Base-by-base conservation (phyloP, 2,797 vertebrate genomes). In the Falco naumanni region DNA sequence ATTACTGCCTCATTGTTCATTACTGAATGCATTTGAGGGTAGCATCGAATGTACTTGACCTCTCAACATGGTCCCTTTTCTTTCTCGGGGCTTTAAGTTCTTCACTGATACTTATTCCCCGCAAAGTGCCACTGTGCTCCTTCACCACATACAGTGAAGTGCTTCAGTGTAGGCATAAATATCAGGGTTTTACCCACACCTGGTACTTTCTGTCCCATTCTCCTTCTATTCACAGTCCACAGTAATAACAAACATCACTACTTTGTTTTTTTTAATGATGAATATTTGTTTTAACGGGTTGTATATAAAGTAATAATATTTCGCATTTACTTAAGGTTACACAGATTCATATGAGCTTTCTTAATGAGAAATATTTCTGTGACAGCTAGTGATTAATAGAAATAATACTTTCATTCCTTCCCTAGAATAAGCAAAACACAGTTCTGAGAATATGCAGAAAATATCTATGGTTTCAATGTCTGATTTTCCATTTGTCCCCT, bases 291-390 rank as follows among this genome's bases (percentile, higher is more conserved):
- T 93, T 88, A 87, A 92, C 41, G 74, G 47, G 51, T n/a, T 39
- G 13, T 83, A 43, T 34, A 48, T 69, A n/a, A 82, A 78, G 66
- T 50, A 78, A 69, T 43, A 59, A 78, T 45, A 26, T 63, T 48
- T n/a, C 43, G 18, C 28, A 48, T 81, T 78, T 86, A 70, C 19
- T 43, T 78, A 91, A 84, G 34, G 85, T 87, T 87, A 63, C 71
- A 85, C 17, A 90, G 65, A 82, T 83, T 86, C 64, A 12, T 47
- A 33, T 10, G 41, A 78, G 31, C 83, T 84, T 85, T 77, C 63
- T 81, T 90, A 84, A 80, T 86, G 47, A 84, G 76, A 87, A 94
- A 88, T 76, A 92, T 91, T 84, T 86, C 69, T 29, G 25, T 90
- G 87, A 59, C 69, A 91, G 54, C 21, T 68, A 78, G 25, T 82